Evolutionary conservation across 2,113 vertebrate species (phyloP).

Genomic region (Nesogale talazaci): DNA sequence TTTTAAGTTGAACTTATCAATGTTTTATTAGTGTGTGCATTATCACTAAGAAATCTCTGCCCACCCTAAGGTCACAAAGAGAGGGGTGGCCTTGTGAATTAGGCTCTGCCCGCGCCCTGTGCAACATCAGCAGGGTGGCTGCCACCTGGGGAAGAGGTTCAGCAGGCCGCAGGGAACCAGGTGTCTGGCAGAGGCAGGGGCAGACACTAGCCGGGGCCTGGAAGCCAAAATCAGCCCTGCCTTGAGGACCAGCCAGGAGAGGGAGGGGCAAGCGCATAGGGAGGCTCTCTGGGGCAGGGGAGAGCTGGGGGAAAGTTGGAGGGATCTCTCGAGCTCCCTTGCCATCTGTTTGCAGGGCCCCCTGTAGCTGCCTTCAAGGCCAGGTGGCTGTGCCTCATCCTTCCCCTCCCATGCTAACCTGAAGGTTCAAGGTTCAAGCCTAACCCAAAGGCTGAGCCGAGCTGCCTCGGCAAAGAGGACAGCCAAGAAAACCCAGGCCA

Average conservation of each 20-base stretch:
- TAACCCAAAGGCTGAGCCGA: background rate
- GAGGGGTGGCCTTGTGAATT: background rate
- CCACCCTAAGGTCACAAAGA: background rate
- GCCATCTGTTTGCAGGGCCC: background rate
- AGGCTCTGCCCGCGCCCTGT: background rate
- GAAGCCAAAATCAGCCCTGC: background rate
- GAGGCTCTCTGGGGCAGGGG: background rate
- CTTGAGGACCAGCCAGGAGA: background rate
- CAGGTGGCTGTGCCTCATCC: background rate
- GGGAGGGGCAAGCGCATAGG: rapidly evolving
- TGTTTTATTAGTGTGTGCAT: background rate
- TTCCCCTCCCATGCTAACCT: background rate
- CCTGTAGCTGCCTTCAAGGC: background rate
- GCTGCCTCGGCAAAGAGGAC: background rate
- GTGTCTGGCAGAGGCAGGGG: background rate
- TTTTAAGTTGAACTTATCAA: background rate
- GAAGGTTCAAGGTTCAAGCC: background rate
- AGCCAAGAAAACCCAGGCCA: background rate
- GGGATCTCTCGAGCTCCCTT: background rate
- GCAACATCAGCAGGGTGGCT: background rate
- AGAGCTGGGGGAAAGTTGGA: background rate
- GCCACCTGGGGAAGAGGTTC: background rate
- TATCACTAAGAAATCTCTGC: slow-evolving; percentile 1
- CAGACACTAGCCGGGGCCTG: background rate
- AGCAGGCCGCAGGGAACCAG: background rate